phyloP scores from a whole-genome alignment of 2,113 vertebrate genomes.

The Brachionichthys hirsutus region DNA sequence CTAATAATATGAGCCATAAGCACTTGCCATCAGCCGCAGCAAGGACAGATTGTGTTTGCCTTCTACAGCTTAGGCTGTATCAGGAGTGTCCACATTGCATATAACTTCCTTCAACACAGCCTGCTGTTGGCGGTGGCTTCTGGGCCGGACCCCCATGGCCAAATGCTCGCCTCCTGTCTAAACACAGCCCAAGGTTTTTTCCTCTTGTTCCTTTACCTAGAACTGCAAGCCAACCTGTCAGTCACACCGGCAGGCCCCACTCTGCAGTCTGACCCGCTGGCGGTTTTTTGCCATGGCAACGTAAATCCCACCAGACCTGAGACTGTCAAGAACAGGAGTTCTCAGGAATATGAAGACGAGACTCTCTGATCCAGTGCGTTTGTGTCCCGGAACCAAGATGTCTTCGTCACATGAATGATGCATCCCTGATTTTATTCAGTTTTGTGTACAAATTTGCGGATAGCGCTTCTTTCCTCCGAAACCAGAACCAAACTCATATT shows the following conservation, averaged over 20 bases:
- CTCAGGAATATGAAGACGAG: constrained; percentile 57
- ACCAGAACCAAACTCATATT: background rate
- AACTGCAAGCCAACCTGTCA: constrained; percentile 54
- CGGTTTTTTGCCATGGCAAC: constrained; percentile 58
- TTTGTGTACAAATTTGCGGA: background rate
- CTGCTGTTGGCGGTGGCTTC: constrained; percentile 40
- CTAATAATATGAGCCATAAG: constrained; percentile 2
- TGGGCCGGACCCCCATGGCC: constrained; percentile 25
- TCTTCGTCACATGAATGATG: constrained; percentile 55
- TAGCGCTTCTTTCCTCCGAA: background rate
- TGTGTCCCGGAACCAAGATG: constrained; percentile 24
- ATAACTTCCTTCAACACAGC: constrained; percentile 24
- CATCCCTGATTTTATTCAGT: constrained; percentile 12
- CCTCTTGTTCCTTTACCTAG: constrained; percentile 25
- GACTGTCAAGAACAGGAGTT: constrained; percentile 66
- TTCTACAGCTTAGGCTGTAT: constrained; percentile 29
- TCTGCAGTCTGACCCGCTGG: constrained; percentile 47
- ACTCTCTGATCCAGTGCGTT: constrained; percentile 42
- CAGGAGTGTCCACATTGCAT: constrained; percentile 3
- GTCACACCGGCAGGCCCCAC: constrained; percentile 46
- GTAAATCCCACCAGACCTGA: constrained; percentile 57
- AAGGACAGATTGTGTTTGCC: background rate
- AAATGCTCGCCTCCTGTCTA: constrained; percentile 29
- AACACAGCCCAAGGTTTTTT: constrained; percentile 28
- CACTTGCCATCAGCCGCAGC: background rate